A percentile compares a stretch with the other conserved stretches of the same genome.
phyloP scores from a whole-genome alignment of 2,797 vertebrate species.

The Botia almorhae region DNA sequence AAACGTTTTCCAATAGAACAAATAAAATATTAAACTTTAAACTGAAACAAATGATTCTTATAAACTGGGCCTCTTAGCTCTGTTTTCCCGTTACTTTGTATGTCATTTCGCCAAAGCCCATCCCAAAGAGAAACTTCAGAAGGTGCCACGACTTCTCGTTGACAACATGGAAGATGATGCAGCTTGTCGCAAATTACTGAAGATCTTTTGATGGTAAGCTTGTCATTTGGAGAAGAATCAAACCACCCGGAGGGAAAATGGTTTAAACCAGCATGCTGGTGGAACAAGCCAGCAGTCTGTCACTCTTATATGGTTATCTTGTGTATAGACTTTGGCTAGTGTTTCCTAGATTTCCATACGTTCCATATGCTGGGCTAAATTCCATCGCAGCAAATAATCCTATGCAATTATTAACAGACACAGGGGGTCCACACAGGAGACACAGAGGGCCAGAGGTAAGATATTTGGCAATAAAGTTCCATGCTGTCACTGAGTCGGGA shows the following conservation, averaged over 20 bases:
- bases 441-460: not conserved
- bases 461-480: slow-evolving; percentile 6
- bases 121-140: not conserved
- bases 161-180: not conserved
- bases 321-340: slow-evolving; percentile 48
- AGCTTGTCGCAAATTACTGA: slow-evolving; percentile 13
- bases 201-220: slow-evolving; percentile 38
- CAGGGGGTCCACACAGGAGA: slow-evolving; percentile 4
- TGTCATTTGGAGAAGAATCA: slow-evolving; percentile 45
- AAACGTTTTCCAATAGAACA: slow-evolving; percentile 16
- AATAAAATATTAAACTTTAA: slow-evolving; percentile 11
- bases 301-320: slow-evolving; percentile 39
- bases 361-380: slow-evolving; percentile 41
- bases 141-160: not conserved
- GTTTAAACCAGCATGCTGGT: slow-evolving; percentile 34
- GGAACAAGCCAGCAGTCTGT: slow-evolving; percentile 51
- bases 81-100: slow-evolving; percentile 14
- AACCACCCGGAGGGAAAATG: slow-evolving; percentile 36
- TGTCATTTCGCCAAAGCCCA: slow-evolving; percentile 22
- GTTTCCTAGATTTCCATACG: slow-evolving; percentile 31
- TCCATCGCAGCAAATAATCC: slow-evolving; percentile 47
- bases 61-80: slow-evolving; percentile 23
- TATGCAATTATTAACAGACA: slow-evolving; percentile 30
- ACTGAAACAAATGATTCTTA: slow-evolving; percentile 24
- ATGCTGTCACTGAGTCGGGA: slow-evolving; percentile 7